These are phyloP conservation scores for Andrena haemorrhoa DNA, from an alignment of 2,888 invertebrate genomes.

Conservation along the genomic window DNA sequence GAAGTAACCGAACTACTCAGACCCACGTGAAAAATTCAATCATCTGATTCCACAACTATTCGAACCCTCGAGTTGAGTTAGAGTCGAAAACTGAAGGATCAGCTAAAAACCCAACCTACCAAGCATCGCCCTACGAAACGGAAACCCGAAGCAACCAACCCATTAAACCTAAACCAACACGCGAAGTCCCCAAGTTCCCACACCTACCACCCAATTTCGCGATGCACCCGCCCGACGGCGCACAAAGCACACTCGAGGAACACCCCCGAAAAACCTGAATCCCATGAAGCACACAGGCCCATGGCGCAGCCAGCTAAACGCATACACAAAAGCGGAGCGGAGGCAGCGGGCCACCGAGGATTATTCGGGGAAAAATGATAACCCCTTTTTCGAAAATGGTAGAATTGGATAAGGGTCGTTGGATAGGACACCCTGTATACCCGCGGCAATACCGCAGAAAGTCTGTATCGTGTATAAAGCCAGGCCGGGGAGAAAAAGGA, in stretches of 20 bases:
- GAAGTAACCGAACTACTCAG: too few species aligned
- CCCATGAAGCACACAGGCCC: not conserved
- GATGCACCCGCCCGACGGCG: not conserved
- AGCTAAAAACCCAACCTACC: too few species aligned
- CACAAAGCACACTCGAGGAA: not conserved
- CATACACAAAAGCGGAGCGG: not conserved
- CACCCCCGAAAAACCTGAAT: not conserved
- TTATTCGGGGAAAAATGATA: not conserved
- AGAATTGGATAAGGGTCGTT: slow-evolving; percentile 54
- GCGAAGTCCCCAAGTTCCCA: too few species aligned
- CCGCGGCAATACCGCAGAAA: slow-evolving; percentile 61
- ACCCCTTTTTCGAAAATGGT: slow-evolving; percentile 37
- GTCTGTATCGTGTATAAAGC: slow-evolving; percentile 65
- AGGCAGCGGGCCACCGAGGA: not conserved
- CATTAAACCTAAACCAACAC: too few species aligned
- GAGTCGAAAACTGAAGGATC: too few species aligned
- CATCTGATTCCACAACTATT: too few species aligned
- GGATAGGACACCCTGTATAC: slow-evolving; percentile 64
- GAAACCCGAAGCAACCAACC: too few species aligned
- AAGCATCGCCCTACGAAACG: too few species aligned
- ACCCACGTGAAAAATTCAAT: too few species aligned
- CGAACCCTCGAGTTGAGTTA: too few species aligned
- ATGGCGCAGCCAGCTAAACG: not conserved
- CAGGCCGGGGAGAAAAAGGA: slow-evolving; percentile 38
- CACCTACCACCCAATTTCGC: too few species aligned